These are phyloP conservation scores for Theristus sp. DNA, from an alignment of 2,888 invertebrate genomes.

Conservation along the genomic window DNA sequence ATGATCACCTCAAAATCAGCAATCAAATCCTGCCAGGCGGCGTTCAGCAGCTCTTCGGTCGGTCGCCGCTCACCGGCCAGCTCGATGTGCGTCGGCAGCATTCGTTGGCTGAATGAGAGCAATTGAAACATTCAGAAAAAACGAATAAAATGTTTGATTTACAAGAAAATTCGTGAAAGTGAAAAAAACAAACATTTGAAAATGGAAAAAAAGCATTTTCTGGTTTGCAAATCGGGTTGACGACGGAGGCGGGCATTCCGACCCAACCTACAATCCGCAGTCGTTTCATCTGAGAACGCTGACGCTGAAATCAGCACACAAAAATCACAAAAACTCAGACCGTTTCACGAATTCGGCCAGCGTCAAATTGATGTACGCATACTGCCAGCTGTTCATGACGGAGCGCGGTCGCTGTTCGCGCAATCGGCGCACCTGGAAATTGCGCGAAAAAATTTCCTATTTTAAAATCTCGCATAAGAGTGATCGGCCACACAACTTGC, in stretches of 20 bases:
- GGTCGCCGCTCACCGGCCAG: not conserved
- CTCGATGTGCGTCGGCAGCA: not conserved
- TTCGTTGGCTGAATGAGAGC: not conserved
- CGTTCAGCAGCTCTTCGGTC: not conserved
- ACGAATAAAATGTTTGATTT: not conserved
- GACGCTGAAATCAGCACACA: not conserved
- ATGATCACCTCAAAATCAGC: not conserved
- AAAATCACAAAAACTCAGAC: not conserved
- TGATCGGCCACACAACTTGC: not conserved
- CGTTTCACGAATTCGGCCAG: constrained; percentile 6
- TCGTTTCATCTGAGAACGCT: not conserved
- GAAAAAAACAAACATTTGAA: too few relatives aligned
- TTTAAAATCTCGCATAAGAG: not conserved
- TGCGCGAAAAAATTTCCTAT: too few relatives aligned
- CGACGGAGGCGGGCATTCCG: not conserved
- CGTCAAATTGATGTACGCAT: constrained; percentile 7
- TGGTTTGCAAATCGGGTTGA: not conserved
- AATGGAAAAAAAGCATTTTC: too few relatives aligned
- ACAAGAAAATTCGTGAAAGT: too few relatives aligned
- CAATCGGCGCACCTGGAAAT: constrained; percentile 2
- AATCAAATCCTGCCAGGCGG: not conserved
- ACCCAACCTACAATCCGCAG: not conserved
- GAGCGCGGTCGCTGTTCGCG: constrained; percentile 8
- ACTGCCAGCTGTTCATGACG: constrained; percentile 11
- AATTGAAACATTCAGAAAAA: not conserved